Evolutionary conservation across 2,113 vertebrate species (phyloP).

Genomic region (Colaptes auratus): DNA sequence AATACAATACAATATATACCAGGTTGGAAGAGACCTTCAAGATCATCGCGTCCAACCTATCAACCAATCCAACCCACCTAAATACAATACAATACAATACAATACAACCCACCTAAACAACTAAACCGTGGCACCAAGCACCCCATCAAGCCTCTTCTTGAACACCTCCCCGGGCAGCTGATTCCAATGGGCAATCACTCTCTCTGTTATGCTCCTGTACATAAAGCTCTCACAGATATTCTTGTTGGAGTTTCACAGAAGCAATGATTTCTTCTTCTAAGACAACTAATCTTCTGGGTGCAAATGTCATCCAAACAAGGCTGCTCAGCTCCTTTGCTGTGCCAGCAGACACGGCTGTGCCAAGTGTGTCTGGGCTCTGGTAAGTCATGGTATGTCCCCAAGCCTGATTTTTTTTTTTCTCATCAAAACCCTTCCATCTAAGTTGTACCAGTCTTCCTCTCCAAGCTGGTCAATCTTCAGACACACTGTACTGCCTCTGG

Average conservation of each 20-base stretch:
- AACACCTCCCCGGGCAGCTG: too few relatives aligned
- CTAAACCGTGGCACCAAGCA: too few relatives aligned
- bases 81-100: too few relatives aligned
- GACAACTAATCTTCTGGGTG: not conserved
- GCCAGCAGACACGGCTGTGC: not conserved
- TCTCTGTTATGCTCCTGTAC: too few relatives aligned
- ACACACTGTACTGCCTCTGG: not conserved
- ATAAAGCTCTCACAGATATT: not conserved
- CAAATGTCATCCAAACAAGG: not conserved
- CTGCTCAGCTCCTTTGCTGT: not conserved
- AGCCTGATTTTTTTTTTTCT: not conserved
- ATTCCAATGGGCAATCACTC: too few relatives aligned
- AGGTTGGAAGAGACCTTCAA: too few relatives aligned
- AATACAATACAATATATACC: too few relatives aligned
- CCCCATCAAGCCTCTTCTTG: too few relatives aligned
- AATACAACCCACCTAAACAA: too few relatives aligned
- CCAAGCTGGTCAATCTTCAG: not conserved
- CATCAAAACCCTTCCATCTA: not conserved
- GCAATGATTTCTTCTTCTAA: not conserved
- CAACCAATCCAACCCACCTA: too few relatives aligned
- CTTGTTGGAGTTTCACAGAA: not conserved
- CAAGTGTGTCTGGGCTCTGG: not conserved
- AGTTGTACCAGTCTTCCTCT: not conserved
- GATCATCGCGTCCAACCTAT: too few relatives aligned
- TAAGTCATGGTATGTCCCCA: not conserved